Conservation (phyloP, 2,797 vertebrate genomes). For the Catharus ustulatus region DNA sequence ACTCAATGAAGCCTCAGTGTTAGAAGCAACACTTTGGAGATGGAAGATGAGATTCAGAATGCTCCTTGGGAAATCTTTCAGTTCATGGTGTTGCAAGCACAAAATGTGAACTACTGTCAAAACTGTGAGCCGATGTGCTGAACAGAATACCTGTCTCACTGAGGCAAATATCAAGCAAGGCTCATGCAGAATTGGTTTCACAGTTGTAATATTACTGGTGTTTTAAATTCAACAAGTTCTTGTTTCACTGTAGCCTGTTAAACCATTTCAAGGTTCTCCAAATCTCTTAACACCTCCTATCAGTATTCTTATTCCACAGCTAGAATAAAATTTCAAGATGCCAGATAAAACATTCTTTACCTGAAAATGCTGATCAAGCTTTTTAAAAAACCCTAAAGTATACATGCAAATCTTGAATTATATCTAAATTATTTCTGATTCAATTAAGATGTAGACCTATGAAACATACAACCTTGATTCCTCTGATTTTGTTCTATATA, state of each 20-base stretch:
- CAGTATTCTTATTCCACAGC: background rate
- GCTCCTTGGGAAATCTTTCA: background rate
- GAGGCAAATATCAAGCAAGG: background rate
- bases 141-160: background rate
- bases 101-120: background rate
- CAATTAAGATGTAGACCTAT: background rate
- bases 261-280: background rate
- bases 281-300: background rate
- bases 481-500: background rate
- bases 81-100: background rate
- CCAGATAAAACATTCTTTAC: background rate
- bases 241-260: background rate
- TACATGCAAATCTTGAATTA: background rate
- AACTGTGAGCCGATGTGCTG: background rate
- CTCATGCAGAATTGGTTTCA: background rate
- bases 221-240: slow-evolving; percentile 2
- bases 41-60: background rate
- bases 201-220: background rate
- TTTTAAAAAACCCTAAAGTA: background rate
- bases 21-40: background rate
- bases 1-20: background rate
- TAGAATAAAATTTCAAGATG: background rate
- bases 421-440: background rate
- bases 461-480: background rate
- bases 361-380: slow-evolving; percentile 2